Evolutionary conservation across 37 sponge, comb jelly and placozoan genomes (phyloP), one percentile per base, ranked within the genome.

Genomic region (Hexactinellida sp.): DNA sequence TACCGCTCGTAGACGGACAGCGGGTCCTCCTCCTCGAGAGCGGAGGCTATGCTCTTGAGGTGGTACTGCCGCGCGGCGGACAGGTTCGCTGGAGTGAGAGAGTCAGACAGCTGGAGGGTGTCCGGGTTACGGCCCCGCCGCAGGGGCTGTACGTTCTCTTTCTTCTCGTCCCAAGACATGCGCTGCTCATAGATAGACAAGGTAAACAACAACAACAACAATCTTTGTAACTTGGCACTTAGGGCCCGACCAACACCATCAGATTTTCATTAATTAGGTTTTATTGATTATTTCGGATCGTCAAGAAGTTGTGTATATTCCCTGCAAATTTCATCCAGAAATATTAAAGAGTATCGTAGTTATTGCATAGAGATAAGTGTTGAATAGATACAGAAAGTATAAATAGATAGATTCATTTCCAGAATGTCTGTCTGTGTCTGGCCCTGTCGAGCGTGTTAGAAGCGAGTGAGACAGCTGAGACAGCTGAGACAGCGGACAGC

Each of bases 321-420:
- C n/a, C n/a, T n/a, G n/a, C n/a, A n/a, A n/a, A n/a, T n/a, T n/a
- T n/a, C n/a, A n/a, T n/a, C n/a, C n/a, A n/a, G n/a, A n/a, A n/a
- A n/a, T n/a, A n/a, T n/a, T n/a, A n/a, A n/a, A n/a, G n/a, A n/a
- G n/a, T n/a, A n/a, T n/a, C n/a, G n/a, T n/a, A n/a, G n/a, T n/a
- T n/a, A n/a, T n/a, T n/a, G n/a, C n/a, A n/a, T n/a, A 47, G 52
- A n/a, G 25, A 63, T 63, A 63, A 7, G 30, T n/a, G 76, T 63
- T 63, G 34, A 23, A n/a, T 41, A 63, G 76, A 7, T 3, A 63
- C 3, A 63, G 25, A n/a, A 63, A 28, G 3, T 63, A n/a, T 63
- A 63, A 63, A 63, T 10, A 63, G 30, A n/a, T n/a, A 63, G 76
- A n/a, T n/a, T 63, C 76, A 63, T n/a, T 63, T 63, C 76, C 76